Percentiles rank a stretch among this genome's conserved stretches.
Conservation (phyloP, 2,113 vertebrate species). For the Hylia prasina region DNA sequence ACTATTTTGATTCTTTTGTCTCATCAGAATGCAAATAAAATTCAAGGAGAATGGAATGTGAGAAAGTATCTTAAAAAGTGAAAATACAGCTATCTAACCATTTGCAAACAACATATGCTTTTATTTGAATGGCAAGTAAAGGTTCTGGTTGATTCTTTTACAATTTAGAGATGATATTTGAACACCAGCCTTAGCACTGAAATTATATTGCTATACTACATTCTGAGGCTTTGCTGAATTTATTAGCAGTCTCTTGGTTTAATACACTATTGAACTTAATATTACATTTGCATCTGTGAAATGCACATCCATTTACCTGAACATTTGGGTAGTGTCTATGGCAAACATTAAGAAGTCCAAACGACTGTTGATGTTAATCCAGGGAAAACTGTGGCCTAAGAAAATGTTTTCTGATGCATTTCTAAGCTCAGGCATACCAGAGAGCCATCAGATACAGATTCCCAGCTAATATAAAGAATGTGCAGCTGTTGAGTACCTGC, state of each 20-base stretch:
- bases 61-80: background rate
- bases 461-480: background rate
- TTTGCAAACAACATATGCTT: conserved; percentile 30
- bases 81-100: background rate
- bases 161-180: background rate
- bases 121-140: background rate
- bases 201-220: background rate
- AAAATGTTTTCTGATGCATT: background rate
- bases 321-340: background rate
- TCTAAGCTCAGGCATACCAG: background rate
- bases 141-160: background rate
- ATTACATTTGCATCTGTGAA: background rate
- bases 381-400: background rate
- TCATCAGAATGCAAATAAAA: conserved; percentile 20
- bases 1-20: background rate
- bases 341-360: background rate
- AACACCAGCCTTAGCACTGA: background rate
- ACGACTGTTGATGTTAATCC: background rate
- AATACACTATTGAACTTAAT: background rate
- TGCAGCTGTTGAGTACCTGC: background rate
- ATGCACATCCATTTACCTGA: background rate
- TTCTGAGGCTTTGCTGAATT: background rate
- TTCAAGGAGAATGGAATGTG: background rate
- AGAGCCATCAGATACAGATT: background rate
- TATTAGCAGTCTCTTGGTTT: background rate